These are phyloP conservation scores for Rotaria sp. DNA, from an alignment of 2,888 invertebrate genomes.

Conservation along the genomic window DNA sequence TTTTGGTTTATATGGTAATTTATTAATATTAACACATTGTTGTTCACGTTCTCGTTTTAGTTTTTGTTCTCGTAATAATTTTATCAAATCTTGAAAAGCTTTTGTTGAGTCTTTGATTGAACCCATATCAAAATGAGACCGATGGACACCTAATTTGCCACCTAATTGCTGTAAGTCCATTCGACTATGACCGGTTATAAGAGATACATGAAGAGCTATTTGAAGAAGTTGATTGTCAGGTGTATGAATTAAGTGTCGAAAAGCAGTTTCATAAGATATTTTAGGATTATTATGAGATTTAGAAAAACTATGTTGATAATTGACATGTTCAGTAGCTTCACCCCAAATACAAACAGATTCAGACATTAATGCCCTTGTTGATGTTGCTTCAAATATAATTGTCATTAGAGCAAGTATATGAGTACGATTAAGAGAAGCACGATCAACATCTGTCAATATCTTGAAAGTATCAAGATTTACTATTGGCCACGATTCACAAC, in stretches of 20 bases:
- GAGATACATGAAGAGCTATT: neutral
- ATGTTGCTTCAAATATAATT: neutral
- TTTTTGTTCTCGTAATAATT: neutral
- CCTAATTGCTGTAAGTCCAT: neutral
- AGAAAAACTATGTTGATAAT: neutral
- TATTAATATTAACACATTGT: neutral
- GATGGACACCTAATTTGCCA: neutral
- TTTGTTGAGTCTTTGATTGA: neutral
- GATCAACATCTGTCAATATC: neutral
- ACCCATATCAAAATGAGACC: neutral
- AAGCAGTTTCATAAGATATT: neutral
- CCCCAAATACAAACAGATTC: neutral
- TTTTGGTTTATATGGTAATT: conserved; percentile 6
- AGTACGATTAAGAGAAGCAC: neutral
- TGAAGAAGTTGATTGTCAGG: neutral
- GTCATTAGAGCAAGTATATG: neutral
- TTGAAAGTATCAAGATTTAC: neutral
- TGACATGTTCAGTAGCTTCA: neutral
- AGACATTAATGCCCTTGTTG: neutral
- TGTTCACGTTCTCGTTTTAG: neutral
- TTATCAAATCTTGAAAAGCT: neutral
- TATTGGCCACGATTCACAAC: neutral
- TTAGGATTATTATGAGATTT: neutral
- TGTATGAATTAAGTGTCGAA: neutral
- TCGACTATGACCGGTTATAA: neutral